phyloP scores from a whole-genome alignment of 1,140 invertebrate genomes.

The Lasaia peninsularis region DNA sequence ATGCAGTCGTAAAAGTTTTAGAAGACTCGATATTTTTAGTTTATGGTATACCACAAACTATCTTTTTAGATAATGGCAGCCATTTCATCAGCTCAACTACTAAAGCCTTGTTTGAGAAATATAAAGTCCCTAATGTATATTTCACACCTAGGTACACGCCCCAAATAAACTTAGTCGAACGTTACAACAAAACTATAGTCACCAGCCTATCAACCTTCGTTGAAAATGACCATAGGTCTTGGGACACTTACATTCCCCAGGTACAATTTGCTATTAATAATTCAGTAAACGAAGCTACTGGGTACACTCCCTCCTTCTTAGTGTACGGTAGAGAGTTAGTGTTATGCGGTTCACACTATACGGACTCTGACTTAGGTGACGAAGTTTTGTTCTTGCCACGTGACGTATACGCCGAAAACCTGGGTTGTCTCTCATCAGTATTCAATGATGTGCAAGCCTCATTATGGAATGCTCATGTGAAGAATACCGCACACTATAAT shows the following conservation, averaged over 20 bases:
- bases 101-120: constrained; percentile 17
- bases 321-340: constrained; percentile 26
- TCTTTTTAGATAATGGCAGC: constrained; percentile 62
- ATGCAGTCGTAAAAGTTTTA: constrained; percentile 30
- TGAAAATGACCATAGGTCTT: constrained; percentile 36
- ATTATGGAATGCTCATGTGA: too few species aligned
- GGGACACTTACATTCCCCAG: constrained; percentile 42
- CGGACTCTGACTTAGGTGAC: constrained; percentile 8
- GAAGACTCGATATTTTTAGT: constrained; percentile 27
- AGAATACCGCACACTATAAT: too few species aligned
- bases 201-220: constrained; percentile 9
- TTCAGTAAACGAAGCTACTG: constrained; percentile 29
- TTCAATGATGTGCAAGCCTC: constrained; percentile 27
- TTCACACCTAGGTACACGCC: constrained; percentile 40
- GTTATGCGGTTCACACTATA: constrained; percentile 21
- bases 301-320: constrained; percentile 24
- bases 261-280: constrained; percentile 46
- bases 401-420: constrained; percentile 23
- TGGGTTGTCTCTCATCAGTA: constrained; percentile 11
- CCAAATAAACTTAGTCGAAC: constrained; percentile 55
- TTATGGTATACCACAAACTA: constrained; percentile 29
- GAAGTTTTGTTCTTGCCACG: constrained; percentile 20
- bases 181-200: constrained; percentile 46
- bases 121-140: constrained; percentile 28
- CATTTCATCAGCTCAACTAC: constrained; percentile 57